Conservation (phyloP, 2,888 invertebrate species). For the Axea sp. region DNA sequence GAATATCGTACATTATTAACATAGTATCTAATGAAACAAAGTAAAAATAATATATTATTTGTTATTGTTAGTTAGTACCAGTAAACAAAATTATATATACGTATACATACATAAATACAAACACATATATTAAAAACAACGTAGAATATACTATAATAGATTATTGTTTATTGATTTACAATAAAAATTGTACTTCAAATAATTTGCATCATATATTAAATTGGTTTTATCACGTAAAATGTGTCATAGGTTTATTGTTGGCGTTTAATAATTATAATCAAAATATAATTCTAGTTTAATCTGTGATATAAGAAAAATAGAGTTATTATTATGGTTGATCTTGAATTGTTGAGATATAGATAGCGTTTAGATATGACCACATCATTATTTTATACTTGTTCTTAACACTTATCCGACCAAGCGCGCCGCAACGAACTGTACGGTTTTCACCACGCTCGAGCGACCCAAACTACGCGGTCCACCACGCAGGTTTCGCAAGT, state of each 20-base stretch:
- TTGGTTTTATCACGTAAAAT: slow-evolving; percentile 21
- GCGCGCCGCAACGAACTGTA: no score
- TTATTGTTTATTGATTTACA: slow-evolving; percentile 16
- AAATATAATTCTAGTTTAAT: slow-evolving; percentile 43
- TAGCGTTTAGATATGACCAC: neutral
- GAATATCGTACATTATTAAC: slow-evolving; percentile 12
- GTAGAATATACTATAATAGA: no score
- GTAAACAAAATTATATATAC: no score
- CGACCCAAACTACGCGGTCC: no score
- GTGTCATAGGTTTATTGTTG: slow-evolving; percentile 29
- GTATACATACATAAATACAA: neutral
- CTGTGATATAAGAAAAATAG: slow-evolving; percentile 31
- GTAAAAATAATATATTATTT: slow-evolving; percentile 16
- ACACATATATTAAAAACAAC: no score
- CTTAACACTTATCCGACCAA: neutral
- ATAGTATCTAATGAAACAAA: slow-evolving; percentile 19
- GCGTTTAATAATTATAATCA: slow-evolving; percentile 38
- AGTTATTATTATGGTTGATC: slow-evolving; percentile 7
- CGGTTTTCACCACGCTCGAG: no score
- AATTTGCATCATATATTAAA: slow-evolving; percentile 9
- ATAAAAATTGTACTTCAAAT: slow-evolving; percentile 9
- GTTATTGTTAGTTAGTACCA: slow-evolving; percentile 22
- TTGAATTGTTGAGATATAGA: slow-evolving; percentile 4
- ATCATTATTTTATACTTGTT: neutral
- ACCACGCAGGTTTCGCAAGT: no score